Conservation (phyloP, 1,140 invertebrate genomes). For the Zaprionus tsacasi region DNA sequence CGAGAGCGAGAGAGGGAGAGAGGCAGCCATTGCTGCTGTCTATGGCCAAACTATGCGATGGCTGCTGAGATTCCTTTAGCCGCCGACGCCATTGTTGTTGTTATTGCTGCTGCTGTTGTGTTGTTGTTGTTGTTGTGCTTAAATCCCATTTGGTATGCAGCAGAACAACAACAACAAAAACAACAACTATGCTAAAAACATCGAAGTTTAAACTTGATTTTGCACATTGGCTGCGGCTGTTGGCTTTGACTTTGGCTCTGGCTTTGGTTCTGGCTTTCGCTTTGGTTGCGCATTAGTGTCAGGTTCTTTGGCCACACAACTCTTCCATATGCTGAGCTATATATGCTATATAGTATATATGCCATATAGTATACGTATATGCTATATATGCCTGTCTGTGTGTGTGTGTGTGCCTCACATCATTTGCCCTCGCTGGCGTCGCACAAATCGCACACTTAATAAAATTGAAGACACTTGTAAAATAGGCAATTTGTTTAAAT, state of each 20-base stretch:
- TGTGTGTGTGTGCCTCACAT: constrained; percentile 17
- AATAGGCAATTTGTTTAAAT: constrained; percentile 83
- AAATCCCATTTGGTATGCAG: constrained; percentile 74
- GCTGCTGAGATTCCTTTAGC: constrained; percentile 54
- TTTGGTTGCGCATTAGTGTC: constrained; percentile 57
- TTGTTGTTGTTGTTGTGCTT: constrained; percentile 35
- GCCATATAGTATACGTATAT: no score
- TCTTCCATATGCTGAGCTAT: constrained; percentile 3
- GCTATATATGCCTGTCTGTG: neutral
- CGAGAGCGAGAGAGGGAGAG: no score
- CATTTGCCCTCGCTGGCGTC: constrained; percentile 27
- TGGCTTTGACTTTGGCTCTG: constrained; percentile 27
- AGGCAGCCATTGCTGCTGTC: neutral
- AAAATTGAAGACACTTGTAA: constrained; percentile 82
- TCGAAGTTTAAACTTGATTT: constrained; percentile 75
- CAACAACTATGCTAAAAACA: constrained; percentile 59
- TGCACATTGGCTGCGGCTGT: constrained; percentile 36
- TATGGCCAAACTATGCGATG: constrained; percentile 45
- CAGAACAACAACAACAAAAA: constrained; percentile 23
- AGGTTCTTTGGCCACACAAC: constrained; percentile 55
- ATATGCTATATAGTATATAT: neutral
- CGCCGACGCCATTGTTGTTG: constrained; percentile 37
- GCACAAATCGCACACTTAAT: constrained; percentile 74
- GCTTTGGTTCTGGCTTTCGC: constrained; percentile 26
- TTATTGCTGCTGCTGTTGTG: constrained; percentile 34